Evolutionary conservation across 2,888 invertebrate genomes (phyloP), one percentile per base, ranked within the genome.

Genomic region (Deilephila porcellus): DNA sequence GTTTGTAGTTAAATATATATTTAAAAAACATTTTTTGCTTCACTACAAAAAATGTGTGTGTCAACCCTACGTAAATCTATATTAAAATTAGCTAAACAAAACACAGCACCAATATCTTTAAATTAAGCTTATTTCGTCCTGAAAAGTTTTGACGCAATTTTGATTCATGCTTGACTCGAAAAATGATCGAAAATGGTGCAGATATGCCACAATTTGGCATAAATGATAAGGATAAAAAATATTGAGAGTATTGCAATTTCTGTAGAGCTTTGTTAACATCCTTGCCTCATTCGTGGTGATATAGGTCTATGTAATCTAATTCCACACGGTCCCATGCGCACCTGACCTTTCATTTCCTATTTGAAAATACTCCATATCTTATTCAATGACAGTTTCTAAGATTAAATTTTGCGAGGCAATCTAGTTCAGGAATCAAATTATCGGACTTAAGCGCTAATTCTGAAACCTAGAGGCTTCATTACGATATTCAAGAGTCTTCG

Each of bases 321-420:
- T 25, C 56, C 29, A 37, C 17, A 73, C 34, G 59, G 56, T 45
- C 64, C 37, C 37, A 67, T 67, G 64, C 25, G 19, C 29, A n/a
- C 72, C 56, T 34, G 67, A 52, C 56, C 63, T 73, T 60, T 73
- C 59, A 73, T 73, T 67, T 67, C 59, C 67, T 56, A 20, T 73
- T 56, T 45, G 45, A 59, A 73, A 73, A 64, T 56, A 67, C 56
- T n/a, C 29, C 37, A 34, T 59, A 73, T 59, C 72, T 52, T 59
- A 34, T 37, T 34, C 67, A 73, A 67, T 73, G 72, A 67, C 67
- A 71, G 67, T 59, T 73, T 74, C 74, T 25, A 37, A 67, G 67
- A 20, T 73, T 67, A 67, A 45, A 59, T 67, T 73, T 56, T 60
- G 64, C 25, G 37, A 72, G 34, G 52, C 29, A 63, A 63, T 63